phyloP scores from a whole-genome alignment of 2,888 invertebrate genomes.

The Ceramica pisi region DNA sequence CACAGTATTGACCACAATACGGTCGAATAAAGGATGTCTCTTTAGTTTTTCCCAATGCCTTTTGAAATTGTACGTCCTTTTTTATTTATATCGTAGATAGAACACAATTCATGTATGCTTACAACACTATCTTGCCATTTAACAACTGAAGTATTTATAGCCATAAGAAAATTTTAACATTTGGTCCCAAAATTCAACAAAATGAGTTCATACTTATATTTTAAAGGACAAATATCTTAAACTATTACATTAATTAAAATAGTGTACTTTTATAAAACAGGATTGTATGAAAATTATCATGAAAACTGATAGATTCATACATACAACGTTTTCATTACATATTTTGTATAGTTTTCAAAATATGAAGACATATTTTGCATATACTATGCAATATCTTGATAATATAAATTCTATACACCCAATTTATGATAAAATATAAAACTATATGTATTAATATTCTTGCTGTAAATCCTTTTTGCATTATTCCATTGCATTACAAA shows the following conservation, averaged over 20 bases:
- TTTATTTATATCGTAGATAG: not conserved
- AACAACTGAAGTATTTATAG: not conserved
- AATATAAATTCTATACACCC: slow-evolving; percentile 23
- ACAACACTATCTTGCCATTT: not conserved
- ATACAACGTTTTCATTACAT: slow-evolving; percentile 14
- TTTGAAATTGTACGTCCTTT: slow-evolving; percentile 2
- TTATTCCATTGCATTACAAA: slow-evolving; percentile 15
- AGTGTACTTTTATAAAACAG: slow-evolving; percentile 19
- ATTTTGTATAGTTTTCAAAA: slow-evolving; percentile 30
- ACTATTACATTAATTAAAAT: slow-evolving; percentile 12
- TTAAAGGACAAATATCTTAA: slow-evolving; percentile 27
- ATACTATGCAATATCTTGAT: not conserved
- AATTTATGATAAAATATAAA: slow-evolving; percentile 42
- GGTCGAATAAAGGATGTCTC: not conserved
- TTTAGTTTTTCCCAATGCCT: not conserved
- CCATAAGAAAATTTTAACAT: not conserved
- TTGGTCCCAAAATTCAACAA: slow-evolving; percentile 46
- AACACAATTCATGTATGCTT: not conserved
- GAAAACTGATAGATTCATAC: slow-evolving; percentile 56
- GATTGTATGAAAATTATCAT: slow-evolving; percentile 53
- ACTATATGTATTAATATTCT: not conserved
- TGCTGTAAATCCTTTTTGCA: slow-evolving; percentile 2
- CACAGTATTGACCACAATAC: not conserved
- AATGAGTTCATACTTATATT: slow-evolving; percentile 30
- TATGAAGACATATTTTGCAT: slow-evolving; percentile 11